Percentiles rank a stretch among this genome's conserved stretches.
phyloP scores from a whole-genome alignment of 1,140 invertebrate species.

The Carposina sasakii region DNA sequence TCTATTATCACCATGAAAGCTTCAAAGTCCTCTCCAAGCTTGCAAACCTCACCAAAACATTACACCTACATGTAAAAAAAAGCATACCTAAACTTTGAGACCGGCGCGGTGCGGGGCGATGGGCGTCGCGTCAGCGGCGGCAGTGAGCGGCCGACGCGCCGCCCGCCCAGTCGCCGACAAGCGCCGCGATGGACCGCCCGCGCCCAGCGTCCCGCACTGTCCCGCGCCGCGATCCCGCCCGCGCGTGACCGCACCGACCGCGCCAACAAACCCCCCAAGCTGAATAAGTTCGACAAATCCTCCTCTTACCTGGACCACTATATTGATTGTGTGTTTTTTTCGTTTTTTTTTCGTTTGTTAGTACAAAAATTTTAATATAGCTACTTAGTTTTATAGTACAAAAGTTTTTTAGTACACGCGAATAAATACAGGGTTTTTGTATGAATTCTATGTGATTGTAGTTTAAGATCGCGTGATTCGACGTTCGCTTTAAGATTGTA shows the following conservation, averaged over 20 bases:
- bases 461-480: constrained; percentile 68
- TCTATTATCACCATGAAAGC: too few species aligned
- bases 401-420: constrained; percentile 55
- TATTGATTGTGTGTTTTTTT: constrained; percentile 53
- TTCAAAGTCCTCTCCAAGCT: too few species aligned
- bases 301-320: constrained; percentile 70
- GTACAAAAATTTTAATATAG: constrained; percentile 68
- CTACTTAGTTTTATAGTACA: constrained; percentile 28
- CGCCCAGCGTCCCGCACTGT: constrained; percentile 34
- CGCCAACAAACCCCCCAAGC: constrained; percentile 58
- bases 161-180: constrained; percentile 28
- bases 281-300: constrained; percentile 72
- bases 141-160: constrained; percentile 40
- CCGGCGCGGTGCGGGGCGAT: constrained; percentile 43
- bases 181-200: constrained; percentile 20
- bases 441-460: constrained; percentile 72
- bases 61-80: too few species aligned
- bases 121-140: constrained; percentile 52
- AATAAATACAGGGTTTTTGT: constrained; percentile 72
- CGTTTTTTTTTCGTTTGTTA: constrained; percentile 52
- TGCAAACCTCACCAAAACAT: too few species aligned
- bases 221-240: constrained; percentile 35
- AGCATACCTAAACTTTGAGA: too few species aligned
- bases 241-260: too few species aligned
- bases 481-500: constrained; percentile 51